Base-by-base conservation (phyloP, 2,797 vertebrate genomes). In the Microcaecilia unicolor region DNA sequence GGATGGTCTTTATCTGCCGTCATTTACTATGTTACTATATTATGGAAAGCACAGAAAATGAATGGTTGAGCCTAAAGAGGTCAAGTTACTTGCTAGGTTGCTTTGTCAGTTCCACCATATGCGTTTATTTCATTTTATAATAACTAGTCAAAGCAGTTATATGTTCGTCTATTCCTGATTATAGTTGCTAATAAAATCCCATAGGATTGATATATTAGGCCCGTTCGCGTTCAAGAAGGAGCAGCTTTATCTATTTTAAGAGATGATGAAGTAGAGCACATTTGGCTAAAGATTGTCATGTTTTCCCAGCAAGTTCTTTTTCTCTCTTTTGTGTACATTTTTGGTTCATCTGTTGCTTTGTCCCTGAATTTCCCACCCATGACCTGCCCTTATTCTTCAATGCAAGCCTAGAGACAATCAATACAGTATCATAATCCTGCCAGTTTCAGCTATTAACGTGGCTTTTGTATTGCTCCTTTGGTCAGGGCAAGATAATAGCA, bases 211-310 rank as follows among this genome's bases (percentile, higher is more conserved):
- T 44, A 20, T 37, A 8, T 47, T 54, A 55, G 48, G 43, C 36
- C 21, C 61, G 44, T 39, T 62, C 0, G 0, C 49, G 44, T 55
- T 61, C 57, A 63, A 42, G 40, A 41, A 53, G 25, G 12, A 18
- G 26, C 38, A 16, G 47, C 26, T 33, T 61, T 31, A 31, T 31
- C 57, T 61, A 28, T 15, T 42, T 48, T 22, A 34, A 10, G 19
- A 18, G 18, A 28, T n/a, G n/a, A n/a, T n/a, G n/a, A n/a, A n/a
- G n/a, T 13, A 9, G n/a, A 10, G 30, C 39, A 36, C 31, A 41
- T 23, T 11, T 30, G 20, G 22, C 34, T 41, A n/a, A 28, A 21
- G 8, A 23, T 55, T 22, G 13, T 45, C 20, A 18, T 24, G 28
- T 2, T 0, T 2, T 2, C 35, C 38, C 48, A 35, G 17, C 2